phyloP scores from a whole-genome alignment of 2,113 vertebrate genomes.

The Cebus imitator region DNA sequence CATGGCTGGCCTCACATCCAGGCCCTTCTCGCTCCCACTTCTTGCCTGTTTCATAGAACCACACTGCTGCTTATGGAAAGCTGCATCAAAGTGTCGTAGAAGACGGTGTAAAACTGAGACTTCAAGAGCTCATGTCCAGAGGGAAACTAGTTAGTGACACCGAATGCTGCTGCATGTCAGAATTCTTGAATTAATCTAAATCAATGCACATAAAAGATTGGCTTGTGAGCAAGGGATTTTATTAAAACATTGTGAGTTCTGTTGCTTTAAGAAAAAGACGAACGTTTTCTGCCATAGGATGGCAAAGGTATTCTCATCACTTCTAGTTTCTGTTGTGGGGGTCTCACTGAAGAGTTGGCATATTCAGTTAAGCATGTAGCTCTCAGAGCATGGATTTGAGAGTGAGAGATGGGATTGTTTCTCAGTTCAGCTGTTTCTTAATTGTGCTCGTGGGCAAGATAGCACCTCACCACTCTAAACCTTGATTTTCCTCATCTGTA shows the following conservation, averaged over 20 bases:
- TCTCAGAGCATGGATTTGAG: background rate
- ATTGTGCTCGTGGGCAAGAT: background rate
- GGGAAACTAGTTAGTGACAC: constrained; percentile 17
- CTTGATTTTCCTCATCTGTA: background rate
- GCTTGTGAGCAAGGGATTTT: background rate
- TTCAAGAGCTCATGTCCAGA: background rate
- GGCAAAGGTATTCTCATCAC: background rate
- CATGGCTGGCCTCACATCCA: background rate
- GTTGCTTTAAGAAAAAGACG: constrained; percentile 6
- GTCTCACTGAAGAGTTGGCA: background rate
- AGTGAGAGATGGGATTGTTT: background rate
- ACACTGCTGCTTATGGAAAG: background rate
- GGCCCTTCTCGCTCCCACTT: background rate
- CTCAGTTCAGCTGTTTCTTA: background rate
- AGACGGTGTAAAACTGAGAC: background rate
- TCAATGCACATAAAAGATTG: background rate
- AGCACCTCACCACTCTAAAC: background rate
- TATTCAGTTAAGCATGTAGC: background rate
- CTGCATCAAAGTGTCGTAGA: background rate
- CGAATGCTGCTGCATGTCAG: background rate
- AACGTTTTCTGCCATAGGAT: background rate
- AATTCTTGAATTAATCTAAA: background rate
- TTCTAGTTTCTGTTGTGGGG: background rate
- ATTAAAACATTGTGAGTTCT: background rate
- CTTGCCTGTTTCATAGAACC: background rate